Percentiles rank a stretch among this genome's conserved stretches.
Conservation (phyloP, 2,113 vertebrate genomes). For the Alligator sinensis region DNA sequence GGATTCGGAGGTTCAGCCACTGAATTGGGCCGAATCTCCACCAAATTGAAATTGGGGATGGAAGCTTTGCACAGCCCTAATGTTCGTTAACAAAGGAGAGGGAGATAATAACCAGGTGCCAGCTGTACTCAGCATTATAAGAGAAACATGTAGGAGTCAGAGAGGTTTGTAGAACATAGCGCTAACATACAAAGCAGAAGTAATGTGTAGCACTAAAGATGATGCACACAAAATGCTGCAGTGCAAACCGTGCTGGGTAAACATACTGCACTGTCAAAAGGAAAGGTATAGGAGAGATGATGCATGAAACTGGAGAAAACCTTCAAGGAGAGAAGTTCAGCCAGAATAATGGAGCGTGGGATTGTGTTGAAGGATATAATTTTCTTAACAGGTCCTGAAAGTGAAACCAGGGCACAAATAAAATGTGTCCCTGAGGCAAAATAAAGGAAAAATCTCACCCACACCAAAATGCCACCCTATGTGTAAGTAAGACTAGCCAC, state of each 20-base stretch:
- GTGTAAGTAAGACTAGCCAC: no score
- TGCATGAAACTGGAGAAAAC: not conserved
- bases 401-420: not conserved
- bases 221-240: not conserved
- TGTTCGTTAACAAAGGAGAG: no score
- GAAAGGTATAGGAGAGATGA: not conserved
- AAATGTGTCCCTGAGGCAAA: not conserved
- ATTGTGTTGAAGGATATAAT: not conserved
- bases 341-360: not conserved
- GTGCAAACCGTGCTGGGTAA: not conserved
- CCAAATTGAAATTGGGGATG: no score
- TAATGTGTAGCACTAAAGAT: not conserved
- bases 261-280: not conserved
- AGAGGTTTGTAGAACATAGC: not conserved
- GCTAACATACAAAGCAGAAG: not conserved
- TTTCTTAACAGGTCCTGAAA: constrained; percentile 31
- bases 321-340: not conserved
- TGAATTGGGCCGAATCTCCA: no score
- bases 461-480: not conserved
- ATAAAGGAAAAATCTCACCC: constrained; percentile 32
- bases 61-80: no score
- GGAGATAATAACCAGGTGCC: not conserved
- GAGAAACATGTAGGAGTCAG: not conserved
- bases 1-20: no score
- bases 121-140: not conserved